Evolutionary conservation across 2,888 invertebrate genomes (phyloP).

Genomic region (Drosophila helvetica): DNA sequence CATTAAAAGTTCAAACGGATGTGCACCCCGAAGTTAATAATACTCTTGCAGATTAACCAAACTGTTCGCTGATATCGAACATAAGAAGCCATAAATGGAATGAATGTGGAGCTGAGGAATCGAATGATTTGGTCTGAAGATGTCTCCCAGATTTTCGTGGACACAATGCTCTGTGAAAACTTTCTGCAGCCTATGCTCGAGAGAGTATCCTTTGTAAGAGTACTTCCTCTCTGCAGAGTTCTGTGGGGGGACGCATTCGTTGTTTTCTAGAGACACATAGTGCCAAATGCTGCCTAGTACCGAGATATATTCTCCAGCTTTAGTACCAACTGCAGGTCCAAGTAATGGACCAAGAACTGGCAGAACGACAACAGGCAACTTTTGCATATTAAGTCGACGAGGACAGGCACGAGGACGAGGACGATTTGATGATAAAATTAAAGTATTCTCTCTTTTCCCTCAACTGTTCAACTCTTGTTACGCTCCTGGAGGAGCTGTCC

Average conservation of each 20-base stretch:
- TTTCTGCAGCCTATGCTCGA: no score
- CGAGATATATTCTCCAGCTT: constrained; percentile 33
- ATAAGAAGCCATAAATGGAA: no score
- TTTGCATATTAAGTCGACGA: constrained; percentile 48
- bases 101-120: no score
- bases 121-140: no score
- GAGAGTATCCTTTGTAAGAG: background rate
- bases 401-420: background rate
- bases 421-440: constrained; percentile 42
- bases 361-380: constrained; percentile 48
- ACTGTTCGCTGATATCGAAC: no score
- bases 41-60: background rate
- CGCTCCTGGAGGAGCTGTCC: constrained; percentile 4
- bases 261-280: background rate
- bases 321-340: constrained; percentile 41
- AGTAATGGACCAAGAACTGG: constrained; percentile 31
- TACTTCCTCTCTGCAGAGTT: background rate
- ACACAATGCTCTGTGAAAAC: no score
- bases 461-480: constrained; percentile 1
- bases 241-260: constrained; percentile 1
- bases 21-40: background rate
- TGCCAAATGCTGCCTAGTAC: background rate
- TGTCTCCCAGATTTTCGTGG: no score
- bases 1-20: background rate
- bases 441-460: constrained; percentile 38